Conservation (phyloP, 1,140 invertebrate genomes). For the Monomorium pharaonis region DNA sequence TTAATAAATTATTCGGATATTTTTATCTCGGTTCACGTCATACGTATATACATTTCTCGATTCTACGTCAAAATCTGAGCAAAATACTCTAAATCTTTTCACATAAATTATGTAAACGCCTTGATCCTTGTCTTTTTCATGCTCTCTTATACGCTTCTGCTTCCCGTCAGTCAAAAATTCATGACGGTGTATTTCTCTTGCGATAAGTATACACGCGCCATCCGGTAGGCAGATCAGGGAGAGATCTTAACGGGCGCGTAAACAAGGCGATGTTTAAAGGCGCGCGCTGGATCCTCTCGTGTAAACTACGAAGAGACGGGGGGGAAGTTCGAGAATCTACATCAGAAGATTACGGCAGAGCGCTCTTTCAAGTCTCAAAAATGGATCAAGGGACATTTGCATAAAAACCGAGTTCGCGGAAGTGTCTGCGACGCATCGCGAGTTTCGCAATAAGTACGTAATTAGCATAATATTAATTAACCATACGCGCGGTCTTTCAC, state of each 20-base stretch:
- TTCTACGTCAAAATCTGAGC: neutral
- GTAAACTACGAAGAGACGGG: neutral
- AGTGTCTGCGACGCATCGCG: neutral
- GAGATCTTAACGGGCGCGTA: conserved; percentile 47
- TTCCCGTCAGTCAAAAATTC: conserved; percentile 40
- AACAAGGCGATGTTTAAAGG: conserved; percentile 57
- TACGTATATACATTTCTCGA: neutral
- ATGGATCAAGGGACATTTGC: neutral
- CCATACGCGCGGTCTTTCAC: neutral
- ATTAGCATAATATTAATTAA: conserved; percentile 36
- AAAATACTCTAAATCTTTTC: neutral
- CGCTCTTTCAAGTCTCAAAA: neutral
- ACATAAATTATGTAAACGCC: neutral
- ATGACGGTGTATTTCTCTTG: conserved; percentile 62
- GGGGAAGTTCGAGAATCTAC: neutral
- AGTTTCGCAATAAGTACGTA: conserved; percentile 1
- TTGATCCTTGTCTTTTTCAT: neutral
- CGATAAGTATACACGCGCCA: conserved; percentile 7
- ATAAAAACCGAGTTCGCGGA: neutral
- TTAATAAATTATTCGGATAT: neutral
- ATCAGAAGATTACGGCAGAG: neutral
- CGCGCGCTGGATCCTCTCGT: neutral
- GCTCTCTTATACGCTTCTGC: conserved; percentile 21
- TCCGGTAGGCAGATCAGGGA: conserved; percentile 12
- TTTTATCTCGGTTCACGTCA: neutral